These are phyloP conservation scores for Lordiphosa clarofinis DNA, from an alignment of 1,140 invertebrate genomes.

Conservation along the genomic window DNA sequence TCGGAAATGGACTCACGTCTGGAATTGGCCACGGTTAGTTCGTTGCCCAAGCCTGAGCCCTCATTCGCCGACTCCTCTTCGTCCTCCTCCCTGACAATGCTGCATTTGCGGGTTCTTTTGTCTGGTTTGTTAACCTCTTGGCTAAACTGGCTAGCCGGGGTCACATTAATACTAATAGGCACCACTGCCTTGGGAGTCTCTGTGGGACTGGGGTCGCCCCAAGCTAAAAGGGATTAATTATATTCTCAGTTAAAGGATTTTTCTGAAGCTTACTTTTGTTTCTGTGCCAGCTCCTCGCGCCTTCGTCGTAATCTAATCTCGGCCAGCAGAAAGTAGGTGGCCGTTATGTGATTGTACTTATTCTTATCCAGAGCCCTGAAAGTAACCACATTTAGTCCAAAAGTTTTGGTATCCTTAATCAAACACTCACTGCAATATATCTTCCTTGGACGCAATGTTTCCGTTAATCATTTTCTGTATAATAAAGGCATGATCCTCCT, in stretches of 20 bases:
- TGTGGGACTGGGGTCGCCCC: constrained; percentile 45
- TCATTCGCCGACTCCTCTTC: constrained; percentile 86
- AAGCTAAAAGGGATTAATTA: constrained; percentile 8
- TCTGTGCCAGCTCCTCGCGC: constrained; percentile 83
- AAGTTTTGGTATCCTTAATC: too few species aligned
- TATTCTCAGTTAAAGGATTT: not conserved
- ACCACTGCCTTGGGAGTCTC: constrained; percentile 51
- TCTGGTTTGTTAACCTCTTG: constrained; percentile 59
- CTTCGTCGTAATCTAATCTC: constrained; percentile 92
- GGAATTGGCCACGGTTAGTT: constrained; percentile 68
- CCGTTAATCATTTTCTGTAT: constrained; percentile 98
- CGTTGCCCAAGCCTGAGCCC: constrained; percentile 75
- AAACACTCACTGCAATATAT: constrained; percentile 90
- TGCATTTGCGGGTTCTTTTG: constrained; percentile 88
- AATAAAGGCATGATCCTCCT: constrained; percentile 95
- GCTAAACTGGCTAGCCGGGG: constrained; percentile 46
- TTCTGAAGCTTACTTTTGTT: constrained; percentile 54
- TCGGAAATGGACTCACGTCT: constrained; percentile 84
- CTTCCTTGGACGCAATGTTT: constrained; percentile 95
- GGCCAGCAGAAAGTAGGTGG: constrained; percentile 98
- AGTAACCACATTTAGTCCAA: too few species aligned
- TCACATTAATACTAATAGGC: constrained; percentile 68
- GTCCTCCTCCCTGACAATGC: constrained; percentile 92
- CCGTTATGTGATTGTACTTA: constrained; percentile 98
- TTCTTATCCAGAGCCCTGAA: constrained; percentile 94